Conservation (phyloP, 1,140 invertebrate species). For the Anagrus nilaparvatae region DNA sequence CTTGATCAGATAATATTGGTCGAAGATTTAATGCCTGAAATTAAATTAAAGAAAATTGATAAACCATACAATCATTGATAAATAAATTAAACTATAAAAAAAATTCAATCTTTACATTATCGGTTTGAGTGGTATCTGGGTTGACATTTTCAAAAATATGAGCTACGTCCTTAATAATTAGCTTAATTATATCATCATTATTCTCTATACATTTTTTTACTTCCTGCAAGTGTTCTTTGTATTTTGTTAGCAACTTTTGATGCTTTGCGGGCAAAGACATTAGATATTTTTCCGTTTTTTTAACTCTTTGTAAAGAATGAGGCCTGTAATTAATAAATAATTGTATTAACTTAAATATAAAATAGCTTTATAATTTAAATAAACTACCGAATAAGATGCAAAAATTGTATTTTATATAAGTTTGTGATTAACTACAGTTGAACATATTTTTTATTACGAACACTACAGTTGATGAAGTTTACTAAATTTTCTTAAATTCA, state of each 20-base stretch:
- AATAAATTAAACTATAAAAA: conserved; percentile 17
- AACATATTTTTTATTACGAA: not conserved
- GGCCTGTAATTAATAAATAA: conserved; percentile 38
- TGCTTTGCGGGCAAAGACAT: conserved; percentile 63
- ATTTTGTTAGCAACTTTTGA: conserved; percentile 63
- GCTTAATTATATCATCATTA: conserved; percentile 74
- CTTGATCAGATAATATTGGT: conserved; percentile 50
- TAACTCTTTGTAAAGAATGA: conserved; percentile 53
- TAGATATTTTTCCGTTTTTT: conserved; percentile 65
- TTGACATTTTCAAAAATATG: conserved; percentile 75
- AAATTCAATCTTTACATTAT: conserved; percentile 37
- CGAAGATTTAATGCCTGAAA: conserved; percentile 32
- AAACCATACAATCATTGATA: conserved; percentile 1
- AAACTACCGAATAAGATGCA: not conserved
- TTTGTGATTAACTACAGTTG: not conserved
- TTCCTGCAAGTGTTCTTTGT: conserved; percentile 62
- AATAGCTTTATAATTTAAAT: conserved; percentile 15
- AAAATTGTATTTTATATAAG: not conserved
- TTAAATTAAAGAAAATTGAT: conserved; percentile 5
- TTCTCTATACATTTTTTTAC: conserved; percentile 71
- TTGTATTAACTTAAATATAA: conserved; percentile 9
- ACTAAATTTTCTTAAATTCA: no score
- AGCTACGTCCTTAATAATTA: conserved; percentile 72
- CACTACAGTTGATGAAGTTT: no score
- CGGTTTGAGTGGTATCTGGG: conserved; percentile 36